These are phyloP conservation scores for Drosophila tropicalis DNA, from an alignment of 1,140 invertebrate species.

Conservation along the genomic window DNA sequence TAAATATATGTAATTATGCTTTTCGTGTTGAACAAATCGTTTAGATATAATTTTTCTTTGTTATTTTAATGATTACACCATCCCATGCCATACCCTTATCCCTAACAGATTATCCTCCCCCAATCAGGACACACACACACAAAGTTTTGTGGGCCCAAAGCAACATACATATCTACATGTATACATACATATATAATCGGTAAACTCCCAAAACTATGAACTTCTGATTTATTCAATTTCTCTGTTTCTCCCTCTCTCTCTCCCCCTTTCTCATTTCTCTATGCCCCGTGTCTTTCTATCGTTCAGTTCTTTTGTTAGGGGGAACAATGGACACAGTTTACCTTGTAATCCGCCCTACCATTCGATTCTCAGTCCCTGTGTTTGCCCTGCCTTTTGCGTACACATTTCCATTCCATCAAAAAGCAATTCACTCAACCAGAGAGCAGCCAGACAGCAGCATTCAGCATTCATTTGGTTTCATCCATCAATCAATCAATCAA, in stretches of 20 bases:
- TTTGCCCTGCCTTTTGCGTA: conserved; percentile 15
- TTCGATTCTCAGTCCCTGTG: conserved; percentile 10
- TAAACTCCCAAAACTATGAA: conserved; percentile 13
- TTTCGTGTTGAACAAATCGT: conserved; percentile 11
- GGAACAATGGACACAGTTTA: conserved; percentile 20
- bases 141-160: not conserved
- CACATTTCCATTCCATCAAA: conserved; percentile 65
- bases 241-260: not conserved
- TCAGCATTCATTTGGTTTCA: conserved; percentile 64
- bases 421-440: conserved; percentile 70
- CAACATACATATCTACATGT: not conserved
- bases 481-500: conserved; percentile 65
- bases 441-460: conserved; percentile 33
- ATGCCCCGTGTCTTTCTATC: not conserved
- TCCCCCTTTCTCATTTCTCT: not conserved
- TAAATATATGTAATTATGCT: conserved; percentile 11
- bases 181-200: not conserved
- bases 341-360: conserved; percentile 9
- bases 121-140: not conserved
- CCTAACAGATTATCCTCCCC: conserved; percentile 1
- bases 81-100: not conserved
- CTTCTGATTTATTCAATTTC: conserved; percentile 21
- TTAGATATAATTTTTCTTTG: conserved; percentile 13
- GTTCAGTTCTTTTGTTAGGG: conserved; percentile 9
- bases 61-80: conserved; percentile 14